phyloP scores from a whole-genome alignment of 2,797 vertebrate species.

The Apogon hyalosoma region DNA sequence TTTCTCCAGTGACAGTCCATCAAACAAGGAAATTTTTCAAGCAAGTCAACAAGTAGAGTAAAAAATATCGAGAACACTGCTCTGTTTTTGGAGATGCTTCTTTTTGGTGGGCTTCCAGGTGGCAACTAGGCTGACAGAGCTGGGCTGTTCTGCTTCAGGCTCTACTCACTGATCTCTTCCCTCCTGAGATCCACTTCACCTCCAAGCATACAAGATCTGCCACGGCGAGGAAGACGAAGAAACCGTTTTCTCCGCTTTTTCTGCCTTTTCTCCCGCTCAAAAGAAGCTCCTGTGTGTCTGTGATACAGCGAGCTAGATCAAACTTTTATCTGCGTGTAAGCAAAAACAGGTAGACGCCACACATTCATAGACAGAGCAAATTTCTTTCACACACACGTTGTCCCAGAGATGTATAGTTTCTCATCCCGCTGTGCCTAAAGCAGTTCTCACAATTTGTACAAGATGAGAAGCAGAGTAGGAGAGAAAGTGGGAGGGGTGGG shows the following conservation, averaged over 20 bases:
- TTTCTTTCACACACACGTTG: conserved; percentile 40
- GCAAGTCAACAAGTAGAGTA: conserved; percentile 34
- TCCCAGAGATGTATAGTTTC: conserved; percentile 55
- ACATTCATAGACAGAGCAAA: conserved; percentile 52
- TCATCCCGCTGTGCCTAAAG: conserved; percentile 69
- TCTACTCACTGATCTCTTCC: conserved; percentile 54
- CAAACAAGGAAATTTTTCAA: conserved; percentile 43
- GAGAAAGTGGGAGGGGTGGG: conserved; percentile 16
- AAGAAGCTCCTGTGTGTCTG: conserved; percentile 41
- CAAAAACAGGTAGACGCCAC: conserved; percentile 39
- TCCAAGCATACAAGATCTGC: conserved; percentile 36
- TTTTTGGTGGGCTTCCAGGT: conserved; percentile 58
- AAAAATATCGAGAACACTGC: conserved; percentile 33
- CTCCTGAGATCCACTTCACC: conserved; percentile 53
- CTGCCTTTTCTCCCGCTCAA: conserved; percentile 22
- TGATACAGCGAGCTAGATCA: conserved; percentile 49
- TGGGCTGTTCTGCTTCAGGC: conserved; percentile 52
- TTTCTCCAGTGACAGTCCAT: not conserved
- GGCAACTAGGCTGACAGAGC: conserved; percentile 30
- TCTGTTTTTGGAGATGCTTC: conserved; percentile 42
- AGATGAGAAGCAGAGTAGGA: conserved; percentile 68
- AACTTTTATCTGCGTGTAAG: conserved; percentile 51
- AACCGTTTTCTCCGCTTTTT: conserved; percentile 50
- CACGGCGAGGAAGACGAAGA: conserved; percentile 43
- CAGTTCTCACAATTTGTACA: conserved; percentile 72